phyloP scores from a whole-genome alignment of 2,888 invertebrate species.

The Hirtodrosophila trivittata region DNA sequence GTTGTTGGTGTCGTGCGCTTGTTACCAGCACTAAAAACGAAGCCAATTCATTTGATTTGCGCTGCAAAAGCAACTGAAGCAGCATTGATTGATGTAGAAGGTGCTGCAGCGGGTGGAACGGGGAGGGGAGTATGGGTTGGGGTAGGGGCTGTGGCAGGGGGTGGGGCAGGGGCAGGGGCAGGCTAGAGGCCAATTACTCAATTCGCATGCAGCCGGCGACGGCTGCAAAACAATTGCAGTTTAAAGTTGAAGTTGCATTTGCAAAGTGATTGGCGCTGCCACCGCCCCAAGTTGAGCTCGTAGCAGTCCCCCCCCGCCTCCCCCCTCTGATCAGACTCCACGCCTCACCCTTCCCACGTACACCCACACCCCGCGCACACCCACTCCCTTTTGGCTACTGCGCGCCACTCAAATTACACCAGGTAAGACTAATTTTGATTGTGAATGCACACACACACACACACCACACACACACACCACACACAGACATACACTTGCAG shows the following conservation, averaged over 20 bases:
- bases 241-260: slow-evolving; percentile 65
- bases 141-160: not conserved
- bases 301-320: not conserved
- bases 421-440: slow-evolving; percentile 62
- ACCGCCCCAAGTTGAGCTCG: slow-evolving; percentile 37
- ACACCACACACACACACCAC: slow-evolving; percentile 16
- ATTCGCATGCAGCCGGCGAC: slow-evolving; percentile 47
- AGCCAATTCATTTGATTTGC: slow-evolving; percentile 48
- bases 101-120: not conserved
- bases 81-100: not conserved
- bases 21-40: slow-evolving; percentile 36
- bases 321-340: not conserved
- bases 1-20: slow-evolving; percentile 22
- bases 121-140: no score
- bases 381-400: slow-evolving; percentile 38
- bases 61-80: slow-evolving; percentile 12
- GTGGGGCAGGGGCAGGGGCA: not conserved
- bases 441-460: slow-evolving; percentile 41
- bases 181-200: slow-evolving; percentile 68
- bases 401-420: slow-evolving; percentile 58
- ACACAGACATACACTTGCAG: slow-evolving; percentile 13
- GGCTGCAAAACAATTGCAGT: slow-evolving; percentile 66
- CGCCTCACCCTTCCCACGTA: not conserved
- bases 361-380: not conserved
- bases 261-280: slow-evolving; percentile 52